Conservation (phyloP, 2,888 invertebrate species). For the Schrankia costaestrigalis region DNA sequence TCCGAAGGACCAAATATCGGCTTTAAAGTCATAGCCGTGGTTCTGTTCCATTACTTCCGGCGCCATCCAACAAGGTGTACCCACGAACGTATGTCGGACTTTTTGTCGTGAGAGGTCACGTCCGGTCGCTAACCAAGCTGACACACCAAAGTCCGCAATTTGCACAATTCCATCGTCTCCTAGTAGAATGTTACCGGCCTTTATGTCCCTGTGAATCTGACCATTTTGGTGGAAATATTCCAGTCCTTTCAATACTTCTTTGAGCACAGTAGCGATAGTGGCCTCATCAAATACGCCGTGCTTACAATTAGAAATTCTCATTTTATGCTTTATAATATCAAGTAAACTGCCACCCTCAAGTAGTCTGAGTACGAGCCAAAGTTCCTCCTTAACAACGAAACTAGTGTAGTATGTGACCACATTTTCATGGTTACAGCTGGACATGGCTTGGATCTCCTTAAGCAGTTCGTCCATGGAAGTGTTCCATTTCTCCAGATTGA, state of each 20-base stretch:
- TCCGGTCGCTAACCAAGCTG: slow-evolving; percentile 98
- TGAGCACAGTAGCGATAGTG: slow-evolving; percentile 98
- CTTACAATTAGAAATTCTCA: slow-evolving; percentile 94
- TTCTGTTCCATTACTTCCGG: slow-evolving; percentile 99
- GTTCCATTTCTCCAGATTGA: slow-evolving; percentile 99
- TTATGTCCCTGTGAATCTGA: slow-evolving; percentile 92
- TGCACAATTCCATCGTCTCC: slow-evolving; percentile 99
- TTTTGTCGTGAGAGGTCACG: slow-evolving; percentile 97
- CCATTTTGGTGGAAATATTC: slow-evolving; percentile 99
- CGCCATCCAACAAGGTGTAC: slow-evolving; percentile 99
- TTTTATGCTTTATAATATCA: slow-evolving; percentile 97
- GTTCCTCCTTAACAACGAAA: slow-evolving; percentile 98
- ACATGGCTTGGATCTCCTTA: slow-evolving; percentile 98
- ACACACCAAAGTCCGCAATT: slow-evolving; percentile 99
- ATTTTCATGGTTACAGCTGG: slow-evolving; percentile 99
- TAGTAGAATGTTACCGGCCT: slow-evolving; percentile 88
- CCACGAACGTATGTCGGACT: slow-evolving; percentile 99
- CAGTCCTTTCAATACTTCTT: slow-evolving; percentile 97
- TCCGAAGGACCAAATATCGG: slow-evolving; percentile 90
- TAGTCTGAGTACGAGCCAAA: slow-evolving; percentile 98
- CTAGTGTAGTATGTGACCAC: slow-evolving; percentile 99
- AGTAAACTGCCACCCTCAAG: slow-evolving; percentile 95
- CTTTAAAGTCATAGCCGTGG: slow-evolving; percentile 99
- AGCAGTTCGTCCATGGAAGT: slow-evolving; percentile 99
- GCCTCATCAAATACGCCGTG: slow-evolving; percentile 99